Conservation (phyloP, 2,797 vertebrate genomes). For the Carduelis carduelis region DNA sequence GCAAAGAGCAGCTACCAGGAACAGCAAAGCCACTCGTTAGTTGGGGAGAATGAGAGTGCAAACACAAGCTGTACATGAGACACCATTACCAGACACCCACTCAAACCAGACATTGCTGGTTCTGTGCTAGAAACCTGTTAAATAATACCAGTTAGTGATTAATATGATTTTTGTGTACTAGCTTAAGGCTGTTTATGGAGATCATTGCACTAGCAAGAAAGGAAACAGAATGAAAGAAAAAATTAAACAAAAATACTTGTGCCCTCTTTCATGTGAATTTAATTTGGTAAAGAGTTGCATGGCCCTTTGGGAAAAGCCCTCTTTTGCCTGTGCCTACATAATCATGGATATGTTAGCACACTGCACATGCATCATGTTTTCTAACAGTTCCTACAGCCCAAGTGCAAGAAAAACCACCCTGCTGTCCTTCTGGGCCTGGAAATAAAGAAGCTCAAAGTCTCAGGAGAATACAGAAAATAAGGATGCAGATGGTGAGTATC, state of each 20-base stretch:
- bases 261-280: background rate
- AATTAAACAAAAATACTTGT: background rate
- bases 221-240: background rate
- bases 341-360: background rate
- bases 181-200: background rate
- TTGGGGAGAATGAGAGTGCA: background rate
- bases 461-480: background rate
- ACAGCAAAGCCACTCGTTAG: background rate
- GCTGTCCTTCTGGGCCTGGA: background rate
- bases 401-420: background rate
- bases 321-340: background rate
- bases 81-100: background rate
- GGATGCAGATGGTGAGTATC: constrained; percentile 14
- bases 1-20: background rate
- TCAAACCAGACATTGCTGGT: background rate
- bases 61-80: background rate
- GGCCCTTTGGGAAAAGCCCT: background rate
- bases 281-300: background rate
- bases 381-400: background rate
- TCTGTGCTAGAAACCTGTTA: background rate
- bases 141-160: background rate
- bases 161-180: background rate
- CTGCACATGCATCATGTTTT: background rate
- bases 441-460: background rate
- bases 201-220: background rate